A percentile compares a stretch with the other conserved stretches of the same genome.
These are phyloP conservation scores for Graphium colonna DNA, from an alignment of 2,888 invertebrate genomes.

Conservation along the genomic window DNA sequence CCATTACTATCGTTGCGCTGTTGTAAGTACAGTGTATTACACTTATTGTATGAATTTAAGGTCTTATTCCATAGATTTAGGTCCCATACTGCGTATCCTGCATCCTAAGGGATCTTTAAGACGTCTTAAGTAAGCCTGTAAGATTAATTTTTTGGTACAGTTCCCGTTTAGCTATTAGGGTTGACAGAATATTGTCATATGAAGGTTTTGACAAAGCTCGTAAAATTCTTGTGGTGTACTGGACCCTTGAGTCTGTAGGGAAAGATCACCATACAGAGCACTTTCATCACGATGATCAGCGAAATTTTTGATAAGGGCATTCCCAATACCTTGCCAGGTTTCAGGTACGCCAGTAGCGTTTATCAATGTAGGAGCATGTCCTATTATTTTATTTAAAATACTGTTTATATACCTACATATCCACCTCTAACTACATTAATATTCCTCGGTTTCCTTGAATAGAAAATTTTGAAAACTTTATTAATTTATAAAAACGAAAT, in stretches of 20 bases:
- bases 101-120: neutral
- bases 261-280: neutral
- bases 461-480: too few relatives aligned
- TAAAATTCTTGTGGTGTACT: neutral
- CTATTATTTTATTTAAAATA: neutral
- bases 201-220: neutral
- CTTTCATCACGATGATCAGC: neutral
- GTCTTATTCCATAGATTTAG: too few relatives aligned
- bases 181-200: too few relatives aligned
- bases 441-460: too few relatives aligned
- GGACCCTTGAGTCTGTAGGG: neutral
- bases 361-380: neutral
- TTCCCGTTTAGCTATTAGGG: too few relatives aligned
- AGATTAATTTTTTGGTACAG: neutral
- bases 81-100: neutral
- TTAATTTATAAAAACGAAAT: too few relatives aligned
- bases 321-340: neutral
- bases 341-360: neutral
- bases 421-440: too few relatives aligned
- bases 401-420: neutral
- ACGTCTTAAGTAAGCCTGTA: neutral
- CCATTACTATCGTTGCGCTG: neutral
- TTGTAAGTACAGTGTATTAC: neutral
- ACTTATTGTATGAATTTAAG: neutral
- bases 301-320: neutral